Evolutionary conservation across 2,888 invertebrate species (phyloP).

Genomic region (Ferdinandea cuprea): DNA sequence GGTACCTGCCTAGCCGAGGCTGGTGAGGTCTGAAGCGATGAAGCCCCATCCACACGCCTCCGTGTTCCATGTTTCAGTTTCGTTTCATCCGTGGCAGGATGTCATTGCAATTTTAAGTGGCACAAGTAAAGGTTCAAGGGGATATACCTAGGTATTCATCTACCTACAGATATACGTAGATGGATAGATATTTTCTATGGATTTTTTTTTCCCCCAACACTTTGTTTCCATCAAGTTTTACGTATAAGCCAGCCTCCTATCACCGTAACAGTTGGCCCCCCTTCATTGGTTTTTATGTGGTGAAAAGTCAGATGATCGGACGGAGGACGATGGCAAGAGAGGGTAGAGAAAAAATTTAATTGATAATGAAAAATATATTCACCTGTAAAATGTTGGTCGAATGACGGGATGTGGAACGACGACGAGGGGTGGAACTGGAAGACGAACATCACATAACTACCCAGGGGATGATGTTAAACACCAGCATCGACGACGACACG

Average conservation of each 20-base stretch:
- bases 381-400: slow-evolving; percentile 57
- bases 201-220: slow-evolving; percentile 48
- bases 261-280: no score
- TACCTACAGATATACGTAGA: no score
- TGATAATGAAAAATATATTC: slow-evolving; percentile 72
- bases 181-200: slow-evolving; percentile 30
- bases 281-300: slow-evolving; percentile 34
- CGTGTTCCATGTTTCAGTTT: slow-evolving; percentile 4
- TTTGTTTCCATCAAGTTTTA: slow-evolving; percentile 55
- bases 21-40: background rate
- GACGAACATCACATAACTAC: slow-evolving; percentile 11
- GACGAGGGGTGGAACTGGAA: slow-evolving; percentile 15
- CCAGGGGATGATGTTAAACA: slow-evolving; percentile 51
- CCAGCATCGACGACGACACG: slow-evolving; percentile 23
- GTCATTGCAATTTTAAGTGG: slow-evolving; percentile 52
- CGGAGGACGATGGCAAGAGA: slow-evolving; percentile 5
- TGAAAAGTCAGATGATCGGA: slow-evolving; percentile 43
- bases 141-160: background rate
- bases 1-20: slow-evolving; percentile 30
- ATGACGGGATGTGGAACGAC: slow-evolving; percentile 11
- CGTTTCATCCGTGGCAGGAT: slow-evolving; percentile 47
- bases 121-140: slow-evolving; percentile 13
- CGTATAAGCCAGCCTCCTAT: no score
- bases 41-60: background rate
- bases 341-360: slow-evolving; percentile 64